Evolutionary conservation across 1,140 invertebrate species (phyloP).

Genomic region (Drosophila busckii): DNA sequence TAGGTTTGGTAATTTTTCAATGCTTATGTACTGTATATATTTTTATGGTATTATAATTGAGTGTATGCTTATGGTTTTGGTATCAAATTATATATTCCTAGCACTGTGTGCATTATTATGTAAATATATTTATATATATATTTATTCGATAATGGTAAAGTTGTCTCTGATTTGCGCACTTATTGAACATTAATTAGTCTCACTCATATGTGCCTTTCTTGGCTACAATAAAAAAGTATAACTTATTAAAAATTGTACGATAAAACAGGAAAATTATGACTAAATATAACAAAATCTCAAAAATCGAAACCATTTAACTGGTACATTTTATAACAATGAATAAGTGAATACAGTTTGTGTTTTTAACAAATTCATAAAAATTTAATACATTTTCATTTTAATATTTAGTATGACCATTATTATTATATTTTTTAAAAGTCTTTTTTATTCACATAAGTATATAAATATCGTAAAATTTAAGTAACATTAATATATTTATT

Average conservation of each 20-base stretch:
- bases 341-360: no score
- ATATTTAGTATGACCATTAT: conserved; percentile 51
- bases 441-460: conserved; percentile 69
- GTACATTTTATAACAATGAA: conserved; percentile 2
- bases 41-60: conserved; percentile 16
- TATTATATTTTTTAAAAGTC: conserved; percentile 67
- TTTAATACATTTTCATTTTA: no score
- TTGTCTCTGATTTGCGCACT: conserved; percentile 38
- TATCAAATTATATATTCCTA: conserved; percentile 39
- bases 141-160: conserved; percentile 13
- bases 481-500: background rate
- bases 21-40: no score
- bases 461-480: no score
- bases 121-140: conserved; percentile 22
- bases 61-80: conserved; percentile 13
- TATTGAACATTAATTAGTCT: conserved; percentile 46
- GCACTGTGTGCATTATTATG: conserved; percentile 2
- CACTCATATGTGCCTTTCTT: conserved; percentile 52
- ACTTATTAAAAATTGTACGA: conserved; percentile 6
- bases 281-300: conserved; percentile 4
- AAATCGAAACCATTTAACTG: background rate
- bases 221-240: conserved; percentile 24
- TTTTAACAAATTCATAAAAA: no score
- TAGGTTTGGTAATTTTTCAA: no score
- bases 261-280: background rate